Base-by-base conservation (phyloP, 2,113 vertebrate species). In the Gymnogyps californianus region DNA sequence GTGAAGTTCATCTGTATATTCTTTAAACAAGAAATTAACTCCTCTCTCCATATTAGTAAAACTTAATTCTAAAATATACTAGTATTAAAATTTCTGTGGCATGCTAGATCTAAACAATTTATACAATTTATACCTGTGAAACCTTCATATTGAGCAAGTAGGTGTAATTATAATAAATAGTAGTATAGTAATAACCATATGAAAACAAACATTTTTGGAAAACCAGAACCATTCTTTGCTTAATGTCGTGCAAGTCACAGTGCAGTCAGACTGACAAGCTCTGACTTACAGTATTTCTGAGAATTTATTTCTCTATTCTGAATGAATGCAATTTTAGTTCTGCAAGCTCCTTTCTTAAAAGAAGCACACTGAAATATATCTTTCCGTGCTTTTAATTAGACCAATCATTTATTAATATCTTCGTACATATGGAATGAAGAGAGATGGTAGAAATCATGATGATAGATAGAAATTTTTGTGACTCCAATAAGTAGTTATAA, bases 161-260 rank as follows among this genome's bases (percentile, higher is more conserved):
- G 11, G 28, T 74, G 4, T 49, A 92, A 59, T 74, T 40, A 42
- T 52, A 52, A 52, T 11, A 87, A 61, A 80, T 58, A 72, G 5
- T 46, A 22, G 5, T 54, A 20, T 51, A 47, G 65, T 76, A 71
- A 65, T 72, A 83, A 16, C 10, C 5, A 24, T 69, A 17, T 54
- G 14, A 84, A 89, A 83, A 7, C 4, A 78, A 77, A 13, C 2
- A 14, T 36, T 54, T 87, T 65, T 82, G 4, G 64, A 70, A 91
- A 58, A 78, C 1, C 55, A 75, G 31, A 77, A 10, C 18, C 25
- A 26, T 84, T 65, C 25, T 89, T 89, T 58, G 26, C 46, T 64
- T 82, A 61, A 46, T 6, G 5, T 38, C 0, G 0, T 6, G 34
- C 13, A 66, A 75, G 16, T 54, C 66, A 76, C 22, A n/a, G 65